phyloP scores from a whole-genome alignment of 2,888 invertebrate species.

The Dioctria linearis region DNA sequence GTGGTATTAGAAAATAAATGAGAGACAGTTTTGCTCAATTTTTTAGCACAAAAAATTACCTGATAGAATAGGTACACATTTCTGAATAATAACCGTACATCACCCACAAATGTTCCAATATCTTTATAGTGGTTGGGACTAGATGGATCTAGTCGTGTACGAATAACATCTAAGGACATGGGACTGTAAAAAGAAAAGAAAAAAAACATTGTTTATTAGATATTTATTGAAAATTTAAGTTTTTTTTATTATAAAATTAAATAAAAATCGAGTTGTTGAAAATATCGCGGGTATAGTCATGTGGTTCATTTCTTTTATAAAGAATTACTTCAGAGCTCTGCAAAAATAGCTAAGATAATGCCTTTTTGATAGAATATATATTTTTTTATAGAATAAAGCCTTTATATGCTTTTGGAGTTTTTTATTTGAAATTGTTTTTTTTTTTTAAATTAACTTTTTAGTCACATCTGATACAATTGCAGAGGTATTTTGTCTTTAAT shows the following conservation, averaged over 20 bases:
- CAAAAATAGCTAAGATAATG: no score
- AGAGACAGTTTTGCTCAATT: constrained; percentile 36
- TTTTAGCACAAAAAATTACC: constrained; percentile 70
- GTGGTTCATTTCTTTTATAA: no score
- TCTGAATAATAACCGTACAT: constrained; percentile 88
- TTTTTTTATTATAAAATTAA: neutral
- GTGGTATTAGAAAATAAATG: constrained; percentile 43
- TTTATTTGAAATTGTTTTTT: no score
- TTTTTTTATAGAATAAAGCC: no score
- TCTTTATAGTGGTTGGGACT: constrained; percentile 81
- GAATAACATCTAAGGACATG: constrained; percentile 88
- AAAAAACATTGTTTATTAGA: neutral
- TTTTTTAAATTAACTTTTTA: no score
- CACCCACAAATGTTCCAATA: constrained; percentile 83
- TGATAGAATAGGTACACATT: constrained; percentile 90
- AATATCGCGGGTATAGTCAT: no score
- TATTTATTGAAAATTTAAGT: neutral
- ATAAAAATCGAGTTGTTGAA: no score
- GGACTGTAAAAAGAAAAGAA: constrained; percentile 73
- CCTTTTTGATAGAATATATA: no score
- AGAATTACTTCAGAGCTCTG: no score
- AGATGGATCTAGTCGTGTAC: constrained; percentile 83
- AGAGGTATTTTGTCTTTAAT: no score
- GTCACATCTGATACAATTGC: no score
- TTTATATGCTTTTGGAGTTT: no score